Base-by-base conservation (phyloP, 2,888 invertebrate species). In the Plagodis pulveraria region DNA sequence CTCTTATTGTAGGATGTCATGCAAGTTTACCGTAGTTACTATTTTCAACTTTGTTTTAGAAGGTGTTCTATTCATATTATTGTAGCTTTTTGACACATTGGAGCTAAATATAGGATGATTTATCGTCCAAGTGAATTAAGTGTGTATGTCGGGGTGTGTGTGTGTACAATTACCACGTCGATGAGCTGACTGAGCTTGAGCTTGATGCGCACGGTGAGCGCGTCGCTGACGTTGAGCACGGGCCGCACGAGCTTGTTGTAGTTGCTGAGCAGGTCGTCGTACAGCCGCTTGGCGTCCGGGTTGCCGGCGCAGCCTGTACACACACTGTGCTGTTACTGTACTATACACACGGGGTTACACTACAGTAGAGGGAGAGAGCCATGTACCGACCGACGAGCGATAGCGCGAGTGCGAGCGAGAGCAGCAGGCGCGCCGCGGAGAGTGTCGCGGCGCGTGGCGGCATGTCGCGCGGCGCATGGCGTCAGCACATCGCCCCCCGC, bases 211-310 rank as follows among this genome's bases (percentile, higher is more conserved):
- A 99, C 98, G 80, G 97, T 96, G 71, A 99, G 96, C 67, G 98
- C 98, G 91, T 98, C 98, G 74, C 97, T 97, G 74, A 97, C 98
- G 93, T 98, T 98, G 81, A 98, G 97, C 73, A 99, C 98, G 43
- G 99, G 99, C 71, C 98, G 95, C 78, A 99, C 98, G 78, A 99
- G 95, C 94, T 98, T 99, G 93, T 98, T 99, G 93, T 98, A 98
- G 94, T 98, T 98, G 86, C 97, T 97, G 71, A 99, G 95, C 74
- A 99, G 94, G 93, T 98, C 98, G 92, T 98, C 98, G 94, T 98
- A 99, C 65, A 99, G 95, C 70, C 98, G 95, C 91, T 98, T 98
- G 72, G 98, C 98, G 91, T 98, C 98, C 71, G 98, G 98, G 94
- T 98, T 98, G 67, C 97, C 97, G 74, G 95, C 96, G 94, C 96